Base-by-base conservation (phyloP, 2,888 invertebrate genomes). In the Acronicta leporina region DNA sequence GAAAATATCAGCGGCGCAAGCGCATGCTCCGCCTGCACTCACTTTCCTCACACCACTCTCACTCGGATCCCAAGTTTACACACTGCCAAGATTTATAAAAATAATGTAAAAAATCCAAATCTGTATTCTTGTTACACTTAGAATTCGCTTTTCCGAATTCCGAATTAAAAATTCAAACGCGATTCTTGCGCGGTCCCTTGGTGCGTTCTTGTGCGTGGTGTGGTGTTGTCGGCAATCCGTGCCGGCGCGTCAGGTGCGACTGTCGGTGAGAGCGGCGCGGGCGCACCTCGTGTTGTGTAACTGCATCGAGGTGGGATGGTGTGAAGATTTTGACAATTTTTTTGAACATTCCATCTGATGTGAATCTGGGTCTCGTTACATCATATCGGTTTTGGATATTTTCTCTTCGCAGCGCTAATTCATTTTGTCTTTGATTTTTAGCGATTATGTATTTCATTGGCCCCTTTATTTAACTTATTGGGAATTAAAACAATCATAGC, bases 31-130 rank as follows among this genome's bases (percentile, higher is more conserved):
- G 84, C 70, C 63, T 58, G 78, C 78, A 81, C 85, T 84, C 88
- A 90, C 91, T 89, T 86, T 85, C 84, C 80, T 84, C 77, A 82
- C 82, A 88, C 85, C 89, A 86, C 87, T 86, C 88, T 87, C 90
- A 87, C 88, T 86, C 68, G 70, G 61, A 68, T 74, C 72, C 62
- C 56, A 77, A 68, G 68, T 57, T 68, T 65, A 68, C 56, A 68
- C 75, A 62, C 64, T 71, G 45, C 16, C 25, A 54, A 51, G 54
- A 57, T 65, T 53, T 58, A 45, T 40, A 43, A 40, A 54, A 73
- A 52, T 58, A 54, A 54, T 68, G 45, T 38, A 62, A 69, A 58
- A 57, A 59, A 47, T 49, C 58, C 70, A 58, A 53, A 59, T 54
- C 42, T 54, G 53, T 38, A 45, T 27, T 71, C 45, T 14, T 45